These are phyloP conservation scores for Drosophila triauraria DNA, from an alignment of 1,140 invertebrate genomes.

Conservation along the genomic window DNA sequence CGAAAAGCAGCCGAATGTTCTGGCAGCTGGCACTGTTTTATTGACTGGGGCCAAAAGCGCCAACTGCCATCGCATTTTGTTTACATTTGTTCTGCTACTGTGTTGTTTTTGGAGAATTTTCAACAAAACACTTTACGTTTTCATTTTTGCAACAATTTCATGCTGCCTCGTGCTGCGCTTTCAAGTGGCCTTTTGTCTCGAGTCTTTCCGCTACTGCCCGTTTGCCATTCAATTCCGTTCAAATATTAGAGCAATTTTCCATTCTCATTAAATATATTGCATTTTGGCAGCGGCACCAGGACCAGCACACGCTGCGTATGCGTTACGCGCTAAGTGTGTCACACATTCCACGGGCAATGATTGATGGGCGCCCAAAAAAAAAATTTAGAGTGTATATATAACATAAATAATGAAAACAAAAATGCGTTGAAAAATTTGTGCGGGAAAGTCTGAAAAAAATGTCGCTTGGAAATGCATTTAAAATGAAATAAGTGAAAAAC, in stretches of 20 bases:
- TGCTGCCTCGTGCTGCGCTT: constrained; percentile 48
- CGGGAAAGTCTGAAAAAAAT: constrained; percentile 13
- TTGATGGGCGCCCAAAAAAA: constrained; percentile 45
- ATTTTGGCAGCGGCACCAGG: constrained; percentile 24
- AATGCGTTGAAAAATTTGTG: constrained; percentile 28
- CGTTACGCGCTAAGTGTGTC: constrained; percentile 48
- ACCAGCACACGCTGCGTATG: constrained; percentile 50
- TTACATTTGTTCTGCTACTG: constrained; percentile 52
- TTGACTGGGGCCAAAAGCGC: constrained; percentile 61
- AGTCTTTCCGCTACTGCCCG: constrained; percentile 17
- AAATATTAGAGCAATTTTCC: constrained; percentile 61
- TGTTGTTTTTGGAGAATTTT: constrained; percentile 82
- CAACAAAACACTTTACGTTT: constrained; percentile 82
- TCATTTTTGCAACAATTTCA: constrained; percentile 72
- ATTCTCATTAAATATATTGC: constrained; percentile 51
- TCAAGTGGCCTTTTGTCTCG: constrained; percentile 65
- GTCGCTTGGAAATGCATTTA: constrained; percentile 37
- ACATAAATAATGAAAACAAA: constrained; percentile 37
- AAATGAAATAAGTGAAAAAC: constrained; percentile 17
- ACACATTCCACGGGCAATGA: constrained; percentile 44
- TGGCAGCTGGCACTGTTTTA: constrained; percentile 72
- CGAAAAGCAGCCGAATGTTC: constrained; percentile 11
- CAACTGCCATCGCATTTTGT: constrained; percentile 61
- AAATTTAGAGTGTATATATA: background rate
- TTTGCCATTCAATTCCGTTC: constrained; percentile 41